Base-by-base conservation (phyloP, 2,113 vertebrate genomes). In the Orientallactaga bullata region DNA sequence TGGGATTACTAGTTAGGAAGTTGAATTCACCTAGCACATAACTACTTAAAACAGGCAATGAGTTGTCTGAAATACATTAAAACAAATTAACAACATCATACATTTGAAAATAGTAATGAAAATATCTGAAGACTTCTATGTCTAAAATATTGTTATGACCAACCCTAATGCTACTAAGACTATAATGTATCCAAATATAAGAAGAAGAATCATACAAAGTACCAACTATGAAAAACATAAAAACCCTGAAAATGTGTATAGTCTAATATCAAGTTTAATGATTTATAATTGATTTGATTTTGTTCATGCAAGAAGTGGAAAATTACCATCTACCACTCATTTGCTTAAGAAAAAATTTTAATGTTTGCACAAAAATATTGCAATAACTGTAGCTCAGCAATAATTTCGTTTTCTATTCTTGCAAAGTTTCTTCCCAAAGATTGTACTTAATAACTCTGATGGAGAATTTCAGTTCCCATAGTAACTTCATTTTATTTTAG, bases 401-500 rank as follows among this genome's bases (percentile, higher is more conserved):
- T 68, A 0, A 66, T 82, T 94, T 89, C 16, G 2, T 78, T 92
- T 89, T 68, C 21, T 74, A 63, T 86, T 92, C 85, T 78, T 65
- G 12, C 23, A 83, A 71, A 73, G 20, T 85, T 63, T 91, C 30
- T 93, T 80, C 32, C 80, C 28, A 85, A 94, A 87, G 18, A 58
- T 26, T 69, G 0, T 63, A 47, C n/a, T 92, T 90, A 72, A 73
- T 37, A 93, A 74, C 13, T 91, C 5, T 87, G 61, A 76, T 17
- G 76, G 3, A 72, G 60, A 84, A 74, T 80, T 89, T 69, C 18
- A 20, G 16, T 80, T 94, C 47, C 61, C 55, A 73, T 47, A 1
- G 51, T 51, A 93, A 87, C 61, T 91, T 92, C 69, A 58, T 81
- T 84, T 78, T 93, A 82, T 82, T 89, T 91, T 86, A 94, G 55